Base-by-base conservation (phyloP, 2,113 vertebrate species). In the Ia io region DNA sequence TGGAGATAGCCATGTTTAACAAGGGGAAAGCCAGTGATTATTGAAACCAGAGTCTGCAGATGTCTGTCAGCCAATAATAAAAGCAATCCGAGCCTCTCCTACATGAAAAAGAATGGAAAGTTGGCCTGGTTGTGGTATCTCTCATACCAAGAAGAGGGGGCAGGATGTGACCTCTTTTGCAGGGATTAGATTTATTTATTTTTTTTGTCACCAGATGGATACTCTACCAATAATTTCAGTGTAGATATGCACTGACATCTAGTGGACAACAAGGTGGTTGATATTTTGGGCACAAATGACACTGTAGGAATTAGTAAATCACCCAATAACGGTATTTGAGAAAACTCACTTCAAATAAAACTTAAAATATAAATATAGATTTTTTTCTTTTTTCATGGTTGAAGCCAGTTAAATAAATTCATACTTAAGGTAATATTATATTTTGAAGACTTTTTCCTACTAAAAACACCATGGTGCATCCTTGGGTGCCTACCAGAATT, bases 141-240 rank as follows among this genome's bases (percentile, higher is more conserved):
- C 14, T 61, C 37, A 9, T 16, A 28, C 6, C 32, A 86, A 1
- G 10, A 23, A 65, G 74, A 77, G 40, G 32, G 28, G 53, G 56
- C 5, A 20, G 8, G 32, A 40, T 22, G 20, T 74, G 47, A 47
- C 44, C 3, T 70, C 74, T 53, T 76, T 56, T 0, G 42, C 23
- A 20, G 22, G 17, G 51, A 88, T 63, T 30, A 63, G 28, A 30
- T 30, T 63, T 61, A 9, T 53, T 96, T 97, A 97, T 83, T 82
- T 97, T 97, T 95, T 98, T 96, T n/a, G 96, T 97, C 97, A 97
- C 97, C 98, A 97, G 97, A 98, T 71, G 92, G n/a, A 97, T 97
- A 93, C 3, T 77, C 92, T 49, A 82, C 25, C 28, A 0, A 30
- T 32, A 90, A 61, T 56, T 56, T 44, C 84, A 84, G 67, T 10